These are phyloP conservation scores for Melipona beecheii DNA, from an alignment of 2,888 invertebrate species.

Conservation along the genomic window DNA sequence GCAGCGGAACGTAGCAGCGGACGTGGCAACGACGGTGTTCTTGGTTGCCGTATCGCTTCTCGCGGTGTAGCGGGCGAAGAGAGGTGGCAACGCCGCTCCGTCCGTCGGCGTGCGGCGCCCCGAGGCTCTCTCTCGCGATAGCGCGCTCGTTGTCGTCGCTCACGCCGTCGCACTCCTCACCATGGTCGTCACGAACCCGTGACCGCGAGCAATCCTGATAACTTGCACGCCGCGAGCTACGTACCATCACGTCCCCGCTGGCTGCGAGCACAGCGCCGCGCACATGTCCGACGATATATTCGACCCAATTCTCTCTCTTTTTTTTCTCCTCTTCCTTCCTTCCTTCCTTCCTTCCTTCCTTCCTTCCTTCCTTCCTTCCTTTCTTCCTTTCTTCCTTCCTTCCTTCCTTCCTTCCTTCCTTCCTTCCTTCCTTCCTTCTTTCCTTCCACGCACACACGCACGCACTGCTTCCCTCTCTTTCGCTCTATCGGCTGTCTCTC, in stretches of 20 bases:
- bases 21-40: constrained; percentile 75
- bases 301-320: constrained; percentile 46
- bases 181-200: constrained; percentile 53
- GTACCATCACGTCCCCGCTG: constrained; percentile 68
- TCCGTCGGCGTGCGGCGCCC: constrained; percentile 67
- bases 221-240: constrained; percentile 67
- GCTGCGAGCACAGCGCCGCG: constrained; percentile 59
- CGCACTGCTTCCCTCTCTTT: not conserved
- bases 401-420: not conserved
- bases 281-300: constrained; percentile 58
- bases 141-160: constrained; percentile 63
- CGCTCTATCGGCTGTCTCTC: not conserved
- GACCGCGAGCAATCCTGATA: constrained; percentile 65
- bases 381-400: not conserved
- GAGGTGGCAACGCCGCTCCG: constrained; percentile 76
- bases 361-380: not conserved
- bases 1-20: constrained; percentile 66
- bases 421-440: not conserved
- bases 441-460: constrained; percentile 2
- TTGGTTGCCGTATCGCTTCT: constrained; percentile 65
- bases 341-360: not conserved
- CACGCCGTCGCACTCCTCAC: constrained; percentile 56
- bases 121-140: constrained; percentile 68
- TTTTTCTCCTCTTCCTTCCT: not conserved
- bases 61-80: constrained; percentile 59